phyloP scores from a whole-genome alignment of 2,113 vertebrate genomes.

The Chelonoidis abingdonii region DNA sequence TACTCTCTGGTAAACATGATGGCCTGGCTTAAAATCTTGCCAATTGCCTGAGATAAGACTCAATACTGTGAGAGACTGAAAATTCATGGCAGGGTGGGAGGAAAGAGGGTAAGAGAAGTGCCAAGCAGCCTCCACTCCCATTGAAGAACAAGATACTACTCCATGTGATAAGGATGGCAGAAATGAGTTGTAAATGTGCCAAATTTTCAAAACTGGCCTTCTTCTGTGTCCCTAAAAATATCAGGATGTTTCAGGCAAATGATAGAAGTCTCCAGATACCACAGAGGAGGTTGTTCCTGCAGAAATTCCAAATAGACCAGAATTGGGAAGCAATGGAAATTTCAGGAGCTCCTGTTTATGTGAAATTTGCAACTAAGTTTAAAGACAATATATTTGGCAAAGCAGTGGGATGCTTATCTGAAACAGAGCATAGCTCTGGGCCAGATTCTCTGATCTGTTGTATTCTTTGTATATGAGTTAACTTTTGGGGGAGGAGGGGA shows the following conservation, averaged over 20 bases:
- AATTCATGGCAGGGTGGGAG: background rate
- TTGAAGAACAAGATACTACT: background rate
- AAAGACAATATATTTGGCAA: background rate
- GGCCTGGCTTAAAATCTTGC: background rate
- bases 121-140: background rate
- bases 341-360: background rate
- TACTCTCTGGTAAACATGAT: background rate
- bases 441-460: background rate
- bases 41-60: background rate
- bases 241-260: background rate
- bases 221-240: background rate
- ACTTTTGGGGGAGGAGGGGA: background rate
- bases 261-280: background rate
- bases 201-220: background rate
- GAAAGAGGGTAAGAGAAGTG: background rate
- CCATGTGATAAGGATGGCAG: background rate
- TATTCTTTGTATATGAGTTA: background rate
- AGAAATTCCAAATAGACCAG: background rate
- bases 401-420: background rate
- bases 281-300: background rate
- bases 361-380: background rate
- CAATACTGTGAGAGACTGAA: background rate
- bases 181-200: background rate
- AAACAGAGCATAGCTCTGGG: background rate
- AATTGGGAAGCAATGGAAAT: background rate